Evolutionary conservation across 2,888 invertebrate genomes (phyloP).

Genomic region (Drosophila pseudotakahashii): DNA sequence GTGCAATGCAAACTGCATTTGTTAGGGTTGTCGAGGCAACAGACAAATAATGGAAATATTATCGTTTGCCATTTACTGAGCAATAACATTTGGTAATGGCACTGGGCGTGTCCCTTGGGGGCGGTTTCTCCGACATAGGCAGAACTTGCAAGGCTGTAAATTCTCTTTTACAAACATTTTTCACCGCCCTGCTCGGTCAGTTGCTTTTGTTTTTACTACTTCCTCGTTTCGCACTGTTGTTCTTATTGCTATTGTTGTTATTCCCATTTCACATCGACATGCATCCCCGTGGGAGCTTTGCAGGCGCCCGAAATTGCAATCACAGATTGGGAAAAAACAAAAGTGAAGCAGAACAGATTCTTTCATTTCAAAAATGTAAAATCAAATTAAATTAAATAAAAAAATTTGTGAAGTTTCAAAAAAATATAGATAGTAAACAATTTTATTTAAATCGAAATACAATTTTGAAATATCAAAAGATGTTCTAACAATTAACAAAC

Average conservation of each 20-base stretch:
- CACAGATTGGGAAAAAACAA: constrained; percentile 7
- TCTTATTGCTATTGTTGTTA: constrained; percentile 19
- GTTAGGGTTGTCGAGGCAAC: constrained; percentile 26
- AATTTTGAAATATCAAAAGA: too few species aligned
- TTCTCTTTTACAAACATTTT: constrained; percentile 66
- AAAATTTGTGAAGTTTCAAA: too few species aligned
- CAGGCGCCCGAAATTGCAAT: constrained; percentile 54
- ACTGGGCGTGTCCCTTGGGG: constrained; percentile 47
- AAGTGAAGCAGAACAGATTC: not conserved
- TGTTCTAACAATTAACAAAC: too few species aligned
- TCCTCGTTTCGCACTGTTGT: constrained; percentile 37
- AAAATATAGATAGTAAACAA: too few species aligned
- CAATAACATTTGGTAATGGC: constrained; percentile 69
- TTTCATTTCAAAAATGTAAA: too few species aligned
- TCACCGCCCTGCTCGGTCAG: constrained; percentile 43
- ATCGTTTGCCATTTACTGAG: constrained; percentile 55
- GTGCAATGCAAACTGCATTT: constrained; percentile 2
- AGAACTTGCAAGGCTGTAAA: constrained; percentile 53
- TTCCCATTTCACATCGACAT: constrained; percentile 61
- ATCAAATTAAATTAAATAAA: too few species aligned
- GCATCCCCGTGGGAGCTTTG: constrained; percentile 74
- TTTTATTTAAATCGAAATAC: too few species aligned
- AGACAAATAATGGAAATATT: constrained; percentile 30
- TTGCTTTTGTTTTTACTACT: constrained; percentile 36
- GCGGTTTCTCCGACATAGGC: constrained; percentile 11